A percentile compares a stretch with the other conserved stretches of the same genome.
Evolutionary conservation across 2,113 vertebrate genomes (phyloP).

Genomic region (Neotoma lepida): DNA sequence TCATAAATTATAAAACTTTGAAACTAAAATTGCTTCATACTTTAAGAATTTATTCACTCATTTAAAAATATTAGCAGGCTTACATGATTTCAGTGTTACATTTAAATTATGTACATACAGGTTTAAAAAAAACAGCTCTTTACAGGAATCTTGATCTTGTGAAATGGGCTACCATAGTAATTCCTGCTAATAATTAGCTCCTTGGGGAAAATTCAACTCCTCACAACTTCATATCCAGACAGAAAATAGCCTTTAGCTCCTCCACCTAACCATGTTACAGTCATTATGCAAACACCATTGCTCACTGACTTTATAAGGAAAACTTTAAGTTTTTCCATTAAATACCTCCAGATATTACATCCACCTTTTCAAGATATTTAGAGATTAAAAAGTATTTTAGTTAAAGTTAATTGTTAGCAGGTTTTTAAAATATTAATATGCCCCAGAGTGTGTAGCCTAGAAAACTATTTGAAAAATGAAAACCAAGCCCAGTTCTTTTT

Average conservation of each 20-base stretch:
- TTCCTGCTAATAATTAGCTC: constrained; percentile 84
- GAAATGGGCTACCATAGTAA: constrained; percentile 79
- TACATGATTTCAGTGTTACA: neutral
- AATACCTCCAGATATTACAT: neutral
- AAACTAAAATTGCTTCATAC: neutral
- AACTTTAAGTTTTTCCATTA: neutral
- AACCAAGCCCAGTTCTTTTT: neutral
- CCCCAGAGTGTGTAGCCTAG: neutral
- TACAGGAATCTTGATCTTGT: constrained; percentile 73
- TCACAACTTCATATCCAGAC: constrained; percentile 72
- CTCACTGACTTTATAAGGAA: neutral
- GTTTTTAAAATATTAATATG: constrained; percentile 13
- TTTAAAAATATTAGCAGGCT: neutral
- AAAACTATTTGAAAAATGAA: constrained; percentile 47
- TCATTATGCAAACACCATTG: neutral
- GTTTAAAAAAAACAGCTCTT: constrained; percentile 48
- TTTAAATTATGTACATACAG: constrained; percentile 11
- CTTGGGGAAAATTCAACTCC: constrained; percentile 76
- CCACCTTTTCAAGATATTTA: constrained; percentile 1
- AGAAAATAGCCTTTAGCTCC: constrained; percentile 70
- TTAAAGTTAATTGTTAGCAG: neutral
- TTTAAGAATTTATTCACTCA: neutral
- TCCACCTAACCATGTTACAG: constrained; percentile 16
- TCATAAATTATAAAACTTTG: neutral
- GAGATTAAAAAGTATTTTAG: constrained; percentile 27